Evolutionary conservation across 2,888 invertebrate genomes (phyloP), one percentile per base, ranked within the genome.

Genomic region (Pandemis corylana): DNA sequence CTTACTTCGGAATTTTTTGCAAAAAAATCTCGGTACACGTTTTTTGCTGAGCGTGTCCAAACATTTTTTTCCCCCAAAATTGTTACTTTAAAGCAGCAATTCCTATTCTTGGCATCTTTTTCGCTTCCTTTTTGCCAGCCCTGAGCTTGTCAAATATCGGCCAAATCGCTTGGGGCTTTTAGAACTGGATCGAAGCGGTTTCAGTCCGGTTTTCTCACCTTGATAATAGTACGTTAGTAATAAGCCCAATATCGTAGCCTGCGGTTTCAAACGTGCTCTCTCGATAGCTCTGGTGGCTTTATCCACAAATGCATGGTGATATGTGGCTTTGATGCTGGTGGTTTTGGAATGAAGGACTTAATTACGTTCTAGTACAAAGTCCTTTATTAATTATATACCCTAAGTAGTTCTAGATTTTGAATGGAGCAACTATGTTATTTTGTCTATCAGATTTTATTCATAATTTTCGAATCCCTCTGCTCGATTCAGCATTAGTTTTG

Each of bases 171-270:
- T 51, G 65, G 15, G 69, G 69, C 65, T 78, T 76, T 75, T 72
- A 77, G 71, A 63, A 15, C 65, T 53, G 61, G 69, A 61, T 70
- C 36, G 64, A 67, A 59, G 72, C 74, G 70, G 76, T 73, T 46
- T 78, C 72, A 71, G 76, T 76, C 76, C 63, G 68, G 77, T 79
- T 76, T 76, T 69, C 77, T 71, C 76, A 75, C 75, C 62, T 73
- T 51, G n/a, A 53, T 61, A 61, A 69, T 51, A 36, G 65, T 64
- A 51, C 59, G 64, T 69, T 73, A 44, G 69, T 70, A 74, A 74
- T 62, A 74, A 70, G 74, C 69, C 61, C 69, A 66, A 74, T 74
- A 69, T 69, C 61, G 61, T 65, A n/a, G 59, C 13, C 20, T 65
- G 65, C n/a, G 69, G 68, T 59, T 66, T 49, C 28, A 51, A 70